These are phyloP conservation scores for Epistrophe grossulariae DNA, from an alignment of 2,888 invertebrate species.

Conservation along the genomic window DNA sequence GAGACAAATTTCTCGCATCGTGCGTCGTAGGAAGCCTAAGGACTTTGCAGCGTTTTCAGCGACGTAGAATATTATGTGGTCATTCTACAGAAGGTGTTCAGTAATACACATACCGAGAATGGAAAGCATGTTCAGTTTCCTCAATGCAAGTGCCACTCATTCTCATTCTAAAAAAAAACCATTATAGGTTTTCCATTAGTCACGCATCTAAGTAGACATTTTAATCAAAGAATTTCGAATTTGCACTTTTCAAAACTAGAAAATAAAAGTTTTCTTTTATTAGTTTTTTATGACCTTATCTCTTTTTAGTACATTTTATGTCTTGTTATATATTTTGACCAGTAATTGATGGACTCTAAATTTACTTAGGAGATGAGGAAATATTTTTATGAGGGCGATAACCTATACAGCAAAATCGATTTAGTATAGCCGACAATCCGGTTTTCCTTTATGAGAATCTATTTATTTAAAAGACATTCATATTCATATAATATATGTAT, in stretches of 20 bases:
- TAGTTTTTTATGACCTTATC: neutral
- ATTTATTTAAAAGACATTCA: neutral
- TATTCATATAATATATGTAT: neutral
- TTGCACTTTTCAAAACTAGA: neutral
- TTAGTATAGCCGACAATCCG: neutral
- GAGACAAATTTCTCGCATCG: too few relatives aligned
- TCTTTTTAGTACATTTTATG: neutral
- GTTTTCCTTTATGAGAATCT: neutral
- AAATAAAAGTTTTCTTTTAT: neutral
- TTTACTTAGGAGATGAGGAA: neutral
- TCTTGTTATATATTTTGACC: neutral
- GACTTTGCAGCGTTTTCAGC: too few relatives aligned
- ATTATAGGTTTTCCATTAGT: neutral
- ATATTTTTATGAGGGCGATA: constrained; percentile 8
- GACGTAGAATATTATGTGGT: too few relatives aligned
- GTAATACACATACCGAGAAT: too few relatives aligned
- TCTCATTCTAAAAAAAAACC: too few relatives aligned
- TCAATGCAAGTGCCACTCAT: too few relatives aligned
- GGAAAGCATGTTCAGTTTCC: too few relatives aligned
- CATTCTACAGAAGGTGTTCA: too few relatives aligned
- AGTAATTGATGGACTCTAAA: neutral
- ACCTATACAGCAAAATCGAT: neutral
- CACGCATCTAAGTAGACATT: neutral
- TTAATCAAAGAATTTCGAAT: neutral
- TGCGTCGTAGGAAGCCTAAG: too few relatives aligned